Evolutionary conservation across 2,797 vertebrate species (phyloP).

Genomic region (Holocentrus rufus): DNA sequence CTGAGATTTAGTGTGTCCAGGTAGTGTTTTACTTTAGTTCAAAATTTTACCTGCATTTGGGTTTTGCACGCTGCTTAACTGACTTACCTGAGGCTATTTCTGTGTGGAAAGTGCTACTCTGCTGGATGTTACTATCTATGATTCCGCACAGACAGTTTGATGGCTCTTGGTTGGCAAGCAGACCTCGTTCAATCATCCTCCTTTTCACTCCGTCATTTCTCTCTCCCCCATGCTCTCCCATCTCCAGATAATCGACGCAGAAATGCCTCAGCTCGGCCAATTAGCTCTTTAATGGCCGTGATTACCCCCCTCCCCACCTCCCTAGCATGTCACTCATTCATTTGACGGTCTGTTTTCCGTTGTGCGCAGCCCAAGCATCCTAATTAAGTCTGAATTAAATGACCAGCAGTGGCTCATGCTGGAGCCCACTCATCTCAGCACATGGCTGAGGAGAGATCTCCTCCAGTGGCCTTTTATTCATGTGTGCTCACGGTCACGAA

Average conservation of each 20-base stretch:
- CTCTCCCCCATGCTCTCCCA: constrained; percentile 14
- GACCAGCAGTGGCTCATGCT: constrained; percentile 61
- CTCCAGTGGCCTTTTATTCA: constrained; percentile 49
- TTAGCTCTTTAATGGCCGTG: constrained; percentile 70
- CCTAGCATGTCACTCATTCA: constrained; percentile 68
- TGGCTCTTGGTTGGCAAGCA: constrained; percentile 4
- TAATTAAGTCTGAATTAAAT: constrained; percentile 75
- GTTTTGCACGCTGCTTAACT: not conserved
- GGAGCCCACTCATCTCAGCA: constrained; percentile 59
- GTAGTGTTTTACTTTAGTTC: not conserved
- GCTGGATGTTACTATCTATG: not conserved
- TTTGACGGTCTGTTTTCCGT: constrained; percentile 57
- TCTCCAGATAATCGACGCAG: constrained; percentile 63
- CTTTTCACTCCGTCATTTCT: constrained; percentile 30
- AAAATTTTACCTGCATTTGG: not conserved
- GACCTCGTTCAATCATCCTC: constrained; percentile 15
- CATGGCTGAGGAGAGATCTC: constrained; percentile 38
- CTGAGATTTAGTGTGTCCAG: not conserved
- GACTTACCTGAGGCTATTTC: not conserved
- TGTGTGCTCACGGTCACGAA: constrained; percentile 45
- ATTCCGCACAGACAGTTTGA: constrained; percentile 44
- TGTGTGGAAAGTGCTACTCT: not conserved
- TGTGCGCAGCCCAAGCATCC: constrained; percentile 61
- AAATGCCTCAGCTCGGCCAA: constrained; percentile 70
- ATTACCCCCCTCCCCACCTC: constrained; percentile 61